phyloP scores from a whole-genome alignment of 1,140 invertebrate genomes.

The Spodoptera litura region DNA sequence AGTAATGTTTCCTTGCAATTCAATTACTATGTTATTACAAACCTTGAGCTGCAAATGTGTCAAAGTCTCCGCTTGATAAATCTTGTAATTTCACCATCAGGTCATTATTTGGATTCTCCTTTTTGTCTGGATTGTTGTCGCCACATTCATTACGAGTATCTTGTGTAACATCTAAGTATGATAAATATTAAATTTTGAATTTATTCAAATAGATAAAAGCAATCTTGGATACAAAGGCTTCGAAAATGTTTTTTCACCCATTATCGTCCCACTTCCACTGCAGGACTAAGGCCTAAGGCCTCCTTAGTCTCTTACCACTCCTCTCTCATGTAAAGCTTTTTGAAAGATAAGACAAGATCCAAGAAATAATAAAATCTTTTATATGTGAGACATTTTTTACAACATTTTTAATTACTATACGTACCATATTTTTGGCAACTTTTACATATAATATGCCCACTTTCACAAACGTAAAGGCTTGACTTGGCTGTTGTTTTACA shows the following conservation, averaged over 20 bases:
- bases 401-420: neutral
- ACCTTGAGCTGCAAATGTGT: constrained; percentile 3
- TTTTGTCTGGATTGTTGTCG: constrained; percentile 5
- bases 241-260: too few species aligned
- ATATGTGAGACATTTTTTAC: too few species aligned
- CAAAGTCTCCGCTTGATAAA: constrained; percentile 47
- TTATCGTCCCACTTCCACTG: too few species aligned
- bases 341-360: too few species aligned
- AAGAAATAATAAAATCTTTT: too few species aligned
- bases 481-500: constrained; percentile 36
- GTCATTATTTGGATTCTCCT: neutral
- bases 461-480: constrained; percentile 39
- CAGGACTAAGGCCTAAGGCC: too few species aligned
- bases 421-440: constrained; percentile 40
- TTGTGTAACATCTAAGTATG: neutral
- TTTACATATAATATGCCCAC: constrained; percentile 48
- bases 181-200: neutral
- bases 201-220: neutral
- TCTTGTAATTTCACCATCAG: constrained; percentile 5
- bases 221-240: too few species aligned
- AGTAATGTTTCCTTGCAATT: too few species aligned
- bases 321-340: too few species aligned
- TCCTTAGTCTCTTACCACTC: too few species aligned
- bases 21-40: too few species aligned
- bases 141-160: neutral